Evolutionary conservation across 92 coral and sea anemone genomes (phyloP).

Genomic region (Porites rus): DNA sequence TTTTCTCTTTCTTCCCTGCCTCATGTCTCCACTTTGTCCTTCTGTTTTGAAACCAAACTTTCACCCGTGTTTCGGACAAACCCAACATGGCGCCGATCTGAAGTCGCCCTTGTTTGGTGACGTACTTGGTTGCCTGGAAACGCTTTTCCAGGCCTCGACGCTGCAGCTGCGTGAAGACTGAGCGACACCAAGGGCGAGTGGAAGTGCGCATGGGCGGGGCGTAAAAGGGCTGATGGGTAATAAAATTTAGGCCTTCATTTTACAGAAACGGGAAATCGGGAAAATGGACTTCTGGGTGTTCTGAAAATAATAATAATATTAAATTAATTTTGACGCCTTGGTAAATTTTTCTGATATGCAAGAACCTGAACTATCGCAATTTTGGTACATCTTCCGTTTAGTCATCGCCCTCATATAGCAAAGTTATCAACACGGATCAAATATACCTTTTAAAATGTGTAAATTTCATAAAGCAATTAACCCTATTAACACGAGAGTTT

Average conservation of each 20-base stretch:
- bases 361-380: background rate
- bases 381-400: too few relatives aligned
- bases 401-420: too few relatives aligned
- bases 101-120: slow-evolving; percentile 78
- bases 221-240: background rate
- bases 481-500: background rate
- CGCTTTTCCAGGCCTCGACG: slow-evolving; percentile 81
- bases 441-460: too few relatives aligned
- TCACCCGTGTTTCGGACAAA: slow-evolving; percentile 86
- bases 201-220: slow-evolving; percentile 13
- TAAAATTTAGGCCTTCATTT: background rate
- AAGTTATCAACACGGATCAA: too few relatives aligned
- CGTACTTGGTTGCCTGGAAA: slow-evolving; percentile 81
- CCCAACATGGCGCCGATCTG: slow-evolving; percentile 87
- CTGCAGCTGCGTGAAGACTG: slow-evolving; percentile 87
- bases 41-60: slow-evolving; percentile 95
- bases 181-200: slow-evolving; percentile 71
- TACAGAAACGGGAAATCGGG: background rate
- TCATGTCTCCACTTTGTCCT: slow-evolving; percentile 86
- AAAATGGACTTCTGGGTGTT: background rate
- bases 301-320: background rate
- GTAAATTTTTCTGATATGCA: background rate
- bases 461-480: too few relatives aligned
- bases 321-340: too few relatives aligned
- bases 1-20: slow-evolving; percentile 50